Evolutionary conservation across 2,797 vertebrate species (phyloP).

Genomic region (Malacoctenus gilli): DNA sequence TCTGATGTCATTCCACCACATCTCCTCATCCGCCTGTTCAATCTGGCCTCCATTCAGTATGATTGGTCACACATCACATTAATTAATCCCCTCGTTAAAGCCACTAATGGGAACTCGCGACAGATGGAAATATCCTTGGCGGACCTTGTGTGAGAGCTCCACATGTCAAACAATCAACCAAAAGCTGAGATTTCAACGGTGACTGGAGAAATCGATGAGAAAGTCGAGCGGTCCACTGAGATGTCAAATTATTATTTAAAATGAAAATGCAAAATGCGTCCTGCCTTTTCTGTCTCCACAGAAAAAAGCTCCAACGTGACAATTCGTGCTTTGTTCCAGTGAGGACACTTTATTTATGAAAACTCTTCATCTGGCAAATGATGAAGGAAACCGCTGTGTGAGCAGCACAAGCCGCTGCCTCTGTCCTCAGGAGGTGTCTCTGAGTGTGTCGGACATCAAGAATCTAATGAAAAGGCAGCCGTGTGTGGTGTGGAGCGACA

Average conservation of each 20-base stretch:
- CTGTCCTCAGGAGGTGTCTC: constrained; percentile 25
- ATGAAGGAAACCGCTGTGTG: constrained; percentile 18
- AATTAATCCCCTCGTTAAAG: constrained; percentile 41
- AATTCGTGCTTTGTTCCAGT: not conserved
- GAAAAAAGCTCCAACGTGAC: not conserved
- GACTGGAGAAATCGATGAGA: constrained; percentile 21
- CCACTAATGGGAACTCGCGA: constrained; percentile 44
- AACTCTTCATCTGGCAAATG: constrained; percentile 15
- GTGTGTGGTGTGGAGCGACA: constrained; percentile 48
- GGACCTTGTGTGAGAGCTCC: constrained; percentile 22
- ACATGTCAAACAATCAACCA: constrained; percentile 30
- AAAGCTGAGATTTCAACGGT: constrained; percentile 18
- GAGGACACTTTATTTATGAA: constrained; percentile 15
- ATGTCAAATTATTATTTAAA: constrained; percentile 20
- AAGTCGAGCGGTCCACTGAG: not conserved
- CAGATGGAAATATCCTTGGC: constrained; percentile 44
- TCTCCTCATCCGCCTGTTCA: constrained; percentile 32
- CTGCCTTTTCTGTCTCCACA: not conserved
- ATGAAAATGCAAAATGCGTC: not conserved
- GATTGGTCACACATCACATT: constrained; percentile 48
- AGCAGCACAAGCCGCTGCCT: constrained; percentile 12
- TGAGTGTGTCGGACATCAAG: constrained; percentile 34
- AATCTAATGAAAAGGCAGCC: constrained; percentile 59
- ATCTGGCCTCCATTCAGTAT: constrained; percentile 29
- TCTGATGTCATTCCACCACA: constrained; percentile 15